Evolutionary conservation across 2,113 vertebrate species (phyloP).

Genomic region (Fulmarus glacialis): DNA sequence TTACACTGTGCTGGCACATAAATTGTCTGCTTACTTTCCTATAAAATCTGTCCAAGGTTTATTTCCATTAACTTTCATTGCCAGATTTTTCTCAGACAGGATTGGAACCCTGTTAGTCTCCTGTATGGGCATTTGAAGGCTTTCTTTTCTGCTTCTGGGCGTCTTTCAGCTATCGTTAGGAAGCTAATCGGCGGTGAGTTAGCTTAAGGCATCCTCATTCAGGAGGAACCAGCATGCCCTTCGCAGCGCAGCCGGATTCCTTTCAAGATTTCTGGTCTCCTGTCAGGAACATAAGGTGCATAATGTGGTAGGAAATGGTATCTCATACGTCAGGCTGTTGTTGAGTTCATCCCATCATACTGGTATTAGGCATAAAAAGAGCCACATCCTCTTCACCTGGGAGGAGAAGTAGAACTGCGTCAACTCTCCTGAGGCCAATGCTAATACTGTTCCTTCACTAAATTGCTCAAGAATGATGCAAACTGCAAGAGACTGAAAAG

Average conservation of each 20-base stretch:
- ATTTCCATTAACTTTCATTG: not conserved
- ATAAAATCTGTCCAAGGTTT: not conserved
- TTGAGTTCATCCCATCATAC: not conserved
- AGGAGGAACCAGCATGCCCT: not conserved
- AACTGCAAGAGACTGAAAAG: constrained; percentile 63
- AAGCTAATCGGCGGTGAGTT: not conserved
- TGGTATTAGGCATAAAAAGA: not conserved
- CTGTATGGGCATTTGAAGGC: not conserved
- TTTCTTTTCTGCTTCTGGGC: not conserved
- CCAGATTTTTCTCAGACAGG: not conserved
- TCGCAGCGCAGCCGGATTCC: not conserved
- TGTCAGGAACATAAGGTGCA: not conserved
- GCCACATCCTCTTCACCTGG: not conserved
- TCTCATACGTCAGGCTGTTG: not conserved
- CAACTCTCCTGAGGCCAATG: not conserved
- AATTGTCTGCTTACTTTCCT: not conserved
- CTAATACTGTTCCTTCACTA: constrained; percentile 29
- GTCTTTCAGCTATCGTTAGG: not conserved
- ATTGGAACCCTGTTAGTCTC: not conserved
- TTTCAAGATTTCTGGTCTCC: not conserved
- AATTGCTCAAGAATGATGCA: constrained; percentile 49
- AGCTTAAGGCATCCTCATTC: not conserved
- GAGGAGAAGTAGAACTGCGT: not conserved
- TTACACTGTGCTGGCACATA: not conserved
- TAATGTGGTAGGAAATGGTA: not conserved